Percentiles rank a stretch among this genome's conserved stretches.
Conservation (phyloP, 2,113 vertebrate genomes). For the Mobula hypostoma region DNA sequence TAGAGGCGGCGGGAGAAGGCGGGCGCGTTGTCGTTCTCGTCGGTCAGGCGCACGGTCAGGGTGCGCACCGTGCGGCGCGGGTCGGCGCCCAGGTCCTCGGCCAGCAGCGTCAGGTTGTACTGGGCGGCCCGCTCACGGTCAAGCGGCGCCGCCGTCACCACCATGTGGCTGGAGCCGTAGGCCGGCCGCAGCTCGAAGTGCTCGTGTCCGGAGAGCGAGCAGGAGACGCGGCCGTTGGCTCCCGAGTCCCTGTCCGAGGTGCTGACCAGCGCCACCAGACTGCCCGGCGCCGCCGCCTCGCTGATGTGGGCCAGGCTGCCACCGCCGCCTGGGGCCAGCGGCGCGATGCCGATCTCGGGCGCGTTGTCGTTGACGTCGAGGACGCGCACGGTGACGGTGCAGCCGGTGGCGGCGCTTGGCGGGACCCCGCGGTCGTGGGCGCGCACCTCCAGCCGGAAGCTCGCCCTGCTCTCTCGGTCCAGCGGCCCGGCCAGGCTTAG, state of each 20-base stretch:
- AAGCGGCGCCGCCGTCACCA: conserved; percentile 68
- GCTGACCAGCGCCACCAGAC: conserved; percentile 86
- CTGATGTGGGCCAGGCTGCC: conserved; percentile 58
- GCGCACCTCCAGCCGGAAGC: conserved; percentile 82
- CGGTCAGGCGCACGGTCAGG: conserved; percentile 72
- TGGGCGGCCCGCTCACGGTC: conserved; percentile 79
- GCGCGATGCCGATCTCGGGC: conserved; percentile 71
- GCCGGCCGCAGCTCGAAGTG: conserved; percentile 82
- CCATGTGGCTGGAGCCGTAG: conserved; percentile 86
- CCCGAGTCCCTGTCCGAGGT: conserved; percentile 84
- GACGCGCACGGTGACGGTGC: conserved; percentile 81
- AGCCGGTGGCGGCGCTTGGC: conserved; percentile 67
- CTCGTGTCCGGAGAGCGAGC: conserved; percentile 78
- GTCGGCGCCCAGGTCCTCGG: conserved; percentile 79
- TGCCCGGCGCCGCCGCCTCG: conserved; percentile 71
- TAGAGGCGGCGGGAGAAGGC: conserved; percentile 69
- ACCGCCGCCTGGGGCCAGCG: conserved; percentile 56
- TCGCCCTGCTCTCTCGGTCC: conserved; percentile 80
- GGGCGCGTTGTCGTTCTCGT: conserved; percentile 85
- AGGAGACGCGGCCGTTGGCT: conserved; percentile 77
- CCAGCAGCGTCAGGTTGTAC: conserved; percentile 87
- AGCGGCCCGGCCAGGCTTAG: conserved; percentile 69
- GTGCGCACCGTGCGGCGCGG: conserved; percentile 71
- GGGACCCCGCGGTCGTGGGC: conserved; percentile 80
- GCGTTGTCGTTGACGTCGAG: conserved; percentile 88